Evolutionary conservation across 2,797 vertebrate genomes (phyloP).

Genomic region (Hybognathus amarus): DNA sequence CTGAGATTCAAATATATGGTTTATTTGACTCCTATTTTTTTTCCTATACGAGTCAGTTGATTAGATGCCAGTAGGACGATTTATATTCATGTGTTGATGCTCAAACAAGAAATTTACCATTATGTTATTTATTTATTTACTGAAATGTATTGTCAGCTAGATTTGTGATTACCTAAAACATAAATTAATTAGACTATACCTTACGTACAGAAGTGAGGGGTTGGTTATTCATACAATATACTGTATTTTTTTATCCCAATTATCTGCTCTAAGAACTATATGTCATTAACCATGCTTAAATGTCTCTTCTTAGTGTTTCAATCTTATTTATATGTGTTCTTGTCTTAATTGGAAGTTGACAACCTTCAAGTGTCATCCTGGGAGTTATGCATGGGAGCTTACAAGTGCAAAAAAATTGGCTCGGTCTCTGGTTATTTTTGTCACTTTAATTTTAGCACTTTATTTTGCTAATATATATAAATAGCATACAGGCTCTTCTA

Average conservation of each 20-base stretch:
- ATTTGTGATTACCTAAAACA: background rate
- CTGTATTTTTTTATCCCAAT: background rate
- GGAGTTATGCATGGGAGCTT: background rate
- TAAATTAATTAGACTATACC: background rate
- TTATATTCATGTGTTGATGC: slow-evolving; percentile 68
- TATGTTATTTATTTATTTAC: slow-evolving; percentile 37
- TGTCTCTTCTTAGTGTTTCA: background rate
- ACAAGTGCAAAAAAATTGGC: background rate
- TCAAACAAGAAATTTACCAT: slow-evolving; percentile 50
- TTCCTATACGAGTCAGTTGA: slow-evolving; percentile 43
- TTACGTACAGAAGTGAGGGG: background rate
- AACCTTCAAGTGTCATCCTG: background rate
- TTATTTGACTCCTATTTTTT: slow-evolving; percentile 46
- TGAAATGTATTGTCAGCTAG: background rate
- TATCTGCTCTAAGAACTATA: background rate
- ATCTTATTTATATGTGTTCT: background rate
- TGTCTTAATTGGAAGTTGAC: background rate
- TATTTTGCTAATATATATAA: background rate
- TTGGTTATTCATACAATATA: background rate
- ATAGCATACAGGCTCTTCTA: background rate
- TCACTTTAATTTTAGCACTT: background rate
- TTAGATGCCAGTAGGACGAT: slow-evolving; percentile 47
- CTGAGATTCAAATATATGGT: slow-evolving; percentile 42
- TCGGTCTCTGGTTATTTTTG: background rate
- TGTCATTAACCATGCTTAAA: background rate